Evolutionary conservation across 1,140 invertebrate genomes (phyloP).

Genomic region (Nasonia giraulti): DNA sequence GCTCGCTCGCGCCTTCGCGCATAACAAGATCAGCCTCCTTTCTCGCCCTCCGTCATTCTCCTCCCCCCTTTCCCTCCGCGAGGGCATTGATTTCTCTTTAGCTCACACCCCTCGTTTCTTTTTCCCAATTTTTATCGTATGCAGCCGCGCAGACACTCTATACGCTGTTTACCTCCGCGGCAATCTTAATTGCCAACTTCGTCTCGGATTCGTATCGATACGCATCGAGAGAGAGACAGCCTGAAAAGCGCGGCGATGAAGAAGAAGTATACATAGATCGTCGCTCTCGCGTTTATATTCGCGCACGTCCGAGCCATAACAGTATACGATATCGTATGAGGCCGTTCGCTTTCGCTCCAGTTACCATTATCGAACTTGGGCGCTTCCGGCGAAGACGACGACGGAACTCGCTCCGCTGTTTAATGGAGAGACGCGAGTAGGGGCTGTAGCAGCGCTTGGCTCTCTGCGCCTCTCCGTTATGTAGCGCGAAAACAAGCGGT

Average conservation of each 20-base stretch:
- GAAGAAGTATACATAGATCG: neutral
- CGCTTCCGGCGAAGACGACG: constrained; percentile 42
- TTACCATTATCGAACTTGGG: constrained; percentile 48
- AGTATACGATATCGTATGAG: neutral
- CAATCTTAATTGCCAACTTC: neutral
- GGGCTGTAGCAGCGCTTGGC: neutral
- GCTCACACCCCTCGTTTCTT: neutral
- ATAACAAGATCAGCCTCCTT: constrained; percentile 61
- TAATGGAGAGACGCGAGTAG: neutral
- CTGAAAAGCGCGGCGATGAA: neutral
- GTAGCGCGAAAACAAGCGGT: constrained; percentile 8
- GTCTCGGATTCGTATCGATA: neutral
- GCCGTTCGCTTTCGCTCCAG: constrained; percentile 37
- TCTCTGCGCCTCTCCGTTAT: neutral
- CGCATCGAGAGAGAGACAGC: neutral
- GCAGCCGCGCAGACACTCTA: neutral
- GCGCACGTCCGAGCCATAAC: constrained; percentile 10
- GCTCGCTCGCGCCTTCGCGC: constrained; percentile 51
- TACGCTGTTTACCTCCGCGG: neutral
- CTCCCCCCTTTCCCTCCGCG: neutral
- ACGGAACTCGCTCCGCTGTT: neutral
- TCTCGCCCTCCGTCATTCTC: constrained; percentile 25
- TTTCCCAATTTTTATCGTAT: neutral
- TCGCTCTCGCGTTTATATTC: neutral
- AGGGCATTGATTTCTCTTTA: neutral